Conservation (phyloP, 1,140 invertebrate genomes). For the Lucilia sericata region DNA sequence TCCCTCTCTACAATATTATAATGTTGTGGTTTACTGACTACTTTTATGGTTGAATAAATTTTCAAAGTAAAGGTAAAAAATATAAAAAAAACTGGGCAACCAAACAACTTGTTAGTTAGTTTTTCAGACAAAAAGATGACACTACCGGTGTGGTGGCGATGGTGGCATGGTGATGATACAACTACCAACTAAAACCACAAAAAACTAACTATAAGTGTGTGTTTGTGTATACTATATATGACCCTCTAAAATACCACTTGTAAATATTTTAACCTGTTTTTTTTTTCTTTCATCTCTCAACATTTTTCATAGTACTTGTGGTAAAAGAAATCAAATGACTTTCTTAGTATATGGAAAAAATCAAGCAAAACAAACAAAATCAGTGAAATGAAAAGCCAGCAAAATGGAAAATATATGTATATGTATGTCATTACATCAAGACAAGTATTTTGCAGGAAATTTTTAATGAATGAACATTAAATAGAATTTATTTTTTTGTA, state of each 20-base stretch:
- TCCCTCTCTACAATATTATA: neutral
- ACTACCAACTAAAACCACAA: neutral
- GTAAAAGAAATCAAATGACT: conserved; percentile 17
- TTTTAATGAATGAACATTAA: conserved; percentile 26
- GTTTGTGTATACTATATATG: neutral
- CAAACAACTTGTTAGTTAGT: neutral
- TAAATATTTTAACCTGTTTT: conserved; percentile 16
- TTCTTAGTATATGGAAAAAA: neutral
- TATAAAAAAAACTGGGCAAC: neutral
- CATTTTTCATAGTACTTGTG: neutral
- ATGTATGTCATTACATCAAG: conserved; percentile 4
- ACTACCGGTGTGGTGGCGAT: neutral
- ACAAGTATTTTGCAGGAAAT: conserved; percentile 20
- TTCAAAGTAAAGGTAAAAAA: neutral
- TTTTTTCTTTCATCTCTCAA: neutral
- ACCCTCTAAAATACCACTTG: conserved; percentile 23
- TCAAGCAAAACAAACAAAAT: conserved; percentile 17
- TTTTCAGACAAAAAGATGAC: neutral
- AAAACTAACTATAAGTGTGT: neutral
- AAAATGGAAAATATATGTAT: neutral
- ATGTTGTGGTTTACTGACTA: conserved; percentile 11
- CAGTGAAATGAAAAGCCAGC: conserved; percentile 28
- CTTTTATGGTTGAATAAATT: conserved; percentile 16
- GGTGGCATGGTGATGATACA: neutral
- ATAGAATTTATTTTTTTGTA: neutral